phyloP scores from a whole-genome alignment of 2,888 invertebrate species.

The Habroteleia sp. region DNA sequence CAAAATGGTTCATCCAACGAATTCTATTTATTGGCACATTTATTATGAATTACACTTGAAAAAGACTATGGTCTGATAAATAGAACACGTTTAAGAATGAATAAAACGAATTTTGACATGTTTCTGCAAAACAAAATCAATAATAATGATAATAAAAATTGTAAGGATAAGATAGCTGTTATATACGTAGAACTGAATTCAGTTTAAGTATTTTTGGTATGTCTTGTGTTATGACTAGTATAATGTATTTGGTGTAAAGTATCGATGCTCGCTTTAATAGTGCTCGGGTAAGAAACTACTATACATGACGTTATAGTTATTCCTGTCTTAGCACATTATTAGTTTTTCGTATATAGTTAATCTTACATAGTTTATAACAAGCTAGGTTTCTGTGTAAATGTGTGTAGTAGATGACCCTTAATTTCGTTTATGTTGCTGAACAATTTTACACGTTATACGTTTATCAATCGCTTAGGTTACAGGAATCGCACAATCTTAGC shows the following conservation, averaged over 20 bases:
- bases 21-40: too few species aligned
- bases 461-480: constrained; percentile 28
- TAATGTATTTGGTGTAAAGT: constrained; percentile 41
- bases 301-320: constrained; percentile 42
- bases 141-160: too few species aligned
- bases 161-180: too few species aligned
- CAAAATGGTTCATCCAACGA: too few species aligned
- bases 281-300: constrained; percentile 57
- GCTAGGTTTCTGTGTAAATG: constrained; percentile 23
- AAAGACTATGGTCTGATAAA: too few species aligned
- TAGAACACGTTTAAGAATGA: too few species aligned
- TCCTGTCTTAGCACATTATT: constrained; percentile 50
- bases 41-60: too few species aligned
- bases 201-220: constrained; percentile 3
- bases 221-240: constrained; percentile 11
- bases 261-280: constrained; percentile 50
- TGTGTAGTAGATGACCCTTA: constrained; percentile 1
- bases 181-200: constrained; percentile 4
- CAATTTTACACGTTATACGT: constrained; percentile 25
- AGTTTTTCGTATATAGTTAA: constrained; percentile 22
- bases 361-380: constrained; percentile 21
- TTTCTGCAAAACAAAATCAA: too few species aligned
- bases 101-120: too few species aligned
- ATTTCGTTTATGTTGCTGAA: constrained; percentile 12
- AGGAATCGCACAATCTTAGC: constrained; percentile 35